Conservation (phyloP, 2,888 invertebrate genomes). For the Brachyopa scutellaris region DNA sequence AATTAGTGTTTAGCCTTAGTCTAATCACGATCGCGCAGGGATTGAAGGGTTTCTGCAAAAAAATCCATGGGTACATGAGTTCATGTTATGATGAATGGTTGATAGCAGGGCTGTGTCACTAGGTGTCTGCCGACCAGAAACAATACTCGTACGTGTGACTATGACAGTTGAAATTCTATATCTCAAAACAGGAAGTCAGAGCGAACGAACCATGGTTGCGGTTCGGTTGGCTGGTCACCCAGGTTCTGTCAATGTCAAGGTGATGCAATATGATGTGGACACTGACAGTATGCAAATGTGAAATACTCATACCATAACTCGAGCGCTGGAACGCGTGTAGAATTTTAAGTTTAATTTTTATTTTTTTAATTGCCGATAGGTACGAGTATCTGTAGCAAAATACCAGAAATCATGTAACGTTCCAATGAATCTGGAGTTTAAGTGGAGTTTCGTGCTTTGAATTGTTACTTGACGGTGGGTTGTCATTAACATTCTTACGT, state of each 20-base stretch:
- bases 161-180: slow-evolving; percentile 47
- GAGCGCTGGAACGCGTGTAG: slow-evolving; percentile 51
- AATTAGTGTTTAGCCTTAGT: slow-evolving; percentile 54
- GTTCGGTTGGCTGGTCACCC: slow-evolving; percentile 67
- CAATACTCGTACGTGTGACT: slow-evolving; percentile 15
- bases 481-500: no score
- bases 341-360: slow-evolving; percentile 30
- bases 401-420: slow-evolving; percentile 23
- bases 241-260: slow-evolving; percentile 70
- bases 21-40: slow-evolving; percentile 54
- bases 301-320: slow-evolving; percentile 35
- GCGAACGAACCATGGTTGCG: slow-evolving; percentile 41
- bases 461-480: background rate
- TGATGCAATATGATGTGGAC: slow-evolving; percentile 46
- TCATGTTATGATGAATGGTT: slow-evolving; percentile 50
- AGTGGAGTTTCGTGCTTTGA: slow-evolving; percentile 12
- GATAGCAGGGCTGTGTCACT: slow-evolving; percentile 26
- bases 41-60: slow-evolving; percentile 36
- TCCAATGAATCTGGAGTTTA: background rate
- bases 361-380: background rate
- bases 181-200: slow-evolving; percentile 61
- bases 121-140: slow-evolving; percentile 49
- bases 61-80: background rate
- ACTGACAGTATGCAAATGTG: slow-evolving; percentile 54
- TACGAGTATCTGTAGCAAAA: slow-evolving; percentile 7